Conservation (phyloP, 1,140 invertebrate species). For the Apis mellifera region DNA sequence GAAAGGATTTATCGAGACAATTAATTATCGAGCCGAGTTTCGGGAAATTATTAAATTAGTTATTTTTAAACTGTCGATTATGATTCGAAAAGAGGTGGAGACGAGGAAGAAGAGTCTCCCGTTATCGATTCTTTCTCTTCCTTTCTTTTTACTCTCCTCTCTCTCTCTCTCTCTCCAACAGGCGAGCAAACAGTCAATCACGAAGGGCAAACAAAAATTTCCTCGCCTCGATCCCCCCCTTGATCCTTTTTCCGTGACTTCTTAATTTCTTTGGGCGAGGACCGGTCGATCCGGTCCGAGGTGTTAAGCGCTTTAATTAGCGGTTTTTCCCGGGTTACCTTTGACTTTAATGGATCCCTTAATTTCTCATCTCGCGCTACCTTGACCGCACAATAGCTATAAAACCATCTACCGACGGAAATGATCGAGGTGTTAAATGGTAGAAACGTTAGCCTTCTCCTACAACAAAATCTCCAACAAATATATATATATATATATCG, state of each 20-base stretch:
- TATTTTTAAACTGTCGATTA: slow-evolving; percentile 66
- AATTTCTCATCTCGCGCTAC: slow-evolving; percentile 61
- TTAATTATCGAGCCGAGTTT: slow-evolving; percentile 35
- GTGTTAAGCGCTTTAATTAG: slow-evolving; percentile 71
- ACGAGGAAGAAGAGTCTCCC: neutral
- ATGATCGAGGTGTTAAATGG: slow-evolving; percentile 60
- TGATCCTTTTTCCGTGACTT: slow-evolving; percentile 60
- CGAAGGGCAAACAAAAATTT: slow-evolving; percentile 51
- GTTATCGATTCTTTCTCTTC: neutral
- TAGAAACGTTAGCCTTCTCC: slow-evolving; percentile 45
- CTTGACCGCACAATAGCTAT: slow-evolving; percentile 38
- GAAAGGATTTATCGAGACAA: slow-evolving; percentile 24
- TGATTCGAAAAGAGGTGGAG: slow-evolving; percentile 50
- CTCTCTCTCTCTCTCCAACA: neutral
- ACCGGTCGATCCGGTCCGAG: slow-evolving; percentile 57
- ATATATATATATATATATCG: too few species aligned
- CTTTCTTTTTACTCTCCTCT: neutral
- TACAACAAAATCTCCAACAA: neutral
- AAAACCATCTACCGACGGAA: slow-evolving; percentile 48
- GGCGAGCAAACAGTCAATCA: slow-evolving; percentile 61
- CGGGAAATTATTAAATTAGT: neutral
- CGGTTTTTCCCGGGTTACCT: slow-evolving; percentile 55
- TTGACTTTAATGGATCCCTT: slow-evolving; percentile 64
- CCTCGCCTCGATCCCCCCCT: slow-evolving; percentile 39
- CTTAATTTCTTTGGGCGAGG: slow-evolving; percentile 41